Evolutionary conservation across 2,113 vertebrate genomes (phyloP).

Genomic region (Tachuris rubrigastra): DNA sequence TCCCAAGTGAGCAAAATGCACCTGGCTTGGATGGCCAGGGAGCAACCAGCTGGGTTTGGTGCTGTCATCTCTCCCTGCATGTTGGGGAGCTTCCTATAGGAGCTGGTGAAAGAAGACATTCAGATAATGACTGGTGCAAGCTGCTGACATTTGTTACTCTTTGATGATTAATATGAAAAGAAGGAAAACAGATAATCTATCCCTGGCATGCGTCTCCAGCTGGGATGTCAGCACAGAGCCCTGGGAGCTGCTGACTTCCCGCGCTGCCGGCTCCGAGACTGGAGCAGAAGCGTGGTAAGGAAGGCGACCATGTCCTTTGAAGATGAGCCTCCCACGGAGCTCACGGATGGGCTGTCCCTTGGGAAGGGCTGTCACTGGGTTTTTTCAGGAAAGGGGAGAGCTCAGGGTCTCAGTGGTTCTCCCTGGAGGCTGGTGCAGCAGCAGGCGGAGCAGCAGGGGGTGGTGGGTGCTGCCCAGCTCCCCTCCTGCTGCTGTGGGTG

Average conservation of each 20-base stretch:
- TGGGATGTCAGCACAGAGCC: neutral
- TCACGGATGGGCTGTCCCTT: neutral
- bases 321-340: neutral
- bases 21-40: neutral
- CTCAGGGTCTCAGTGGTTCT: neutral
- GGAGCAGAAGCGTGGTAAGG: neutral
- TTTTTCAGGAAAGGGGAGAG: neutral
- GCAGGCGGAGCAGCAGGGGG: neutral
- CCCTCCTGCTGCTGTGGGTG: neutral
- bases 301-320: neutral
- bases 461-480: neutral
- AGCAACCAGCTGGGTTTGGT: neutral
- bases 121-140: conserved; percentile 4
- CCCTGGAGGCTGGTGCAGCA: neutral
- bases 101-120: neutral
- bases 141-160: conserved; percentile 28
- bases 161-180: conserved; percentile 44
- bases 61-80: neutral
- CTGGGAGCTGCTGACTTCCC: neutral
- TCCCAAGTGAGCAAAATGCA: neutral
- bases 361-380: neutral
- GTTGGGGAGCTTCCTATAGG: neutral
- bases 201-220: neutral
- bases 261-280: neutral
- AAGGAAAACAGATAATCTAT: conserved; percentile 43